Evolutionary conservation across 2,797 vertebrate species (phyloP), one percentile per base, ranked within the genome.

Genomic region (Diplodus puntazzo): DNA sequence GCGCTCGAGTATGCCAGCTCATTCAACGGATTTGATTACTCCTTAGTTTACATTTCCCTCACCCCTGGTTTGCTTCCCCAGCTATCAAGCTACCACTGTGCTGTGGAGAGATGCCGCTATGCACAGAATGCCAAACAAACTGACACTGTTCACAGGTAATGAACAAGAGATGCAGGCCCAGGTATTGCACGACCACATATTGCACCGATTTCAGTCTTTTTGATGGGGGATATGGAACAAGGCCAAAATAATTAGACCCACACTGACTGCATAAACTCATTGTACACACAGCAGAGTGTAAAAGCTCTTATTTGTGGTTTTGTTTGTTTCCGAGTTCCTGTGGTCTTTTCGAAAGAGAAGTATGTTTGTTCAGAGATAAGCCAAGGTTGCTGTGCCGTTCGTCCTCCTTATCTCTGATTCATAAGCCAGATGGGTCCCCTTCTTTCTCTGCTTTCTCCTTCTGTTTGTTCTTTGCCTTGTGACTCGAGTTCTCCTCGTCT

Each of bases 331-430:
- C 39, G 30, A 77, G 80, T 93, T 92, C 84, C 83, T 69, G 83
- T 85, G 82, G 90, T 34, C 80, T 90, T 92, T 78, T 77, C 49
- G 3, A 85, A 85, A 84, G 75, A 78, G 70, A 86, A 59, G 87
- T 72, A 71, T 90, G 91, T 92, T 90, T 93, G 89, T 90, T 88
- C 87, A 88, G 87, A 90, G 89, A 92, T 92, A 91, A 93, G 89
- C 84, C 83, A 85, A 85, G 91, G 88, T 91, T 88, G 87, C 81
- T 23, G 61, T 71, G 77, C 81, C 52, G 71, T 82, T 88, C 69
- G 23, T 90, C 85, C 76, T 81, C 78, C 87, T 91, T 87, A 89
- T 93, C 91, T 90, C 70, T 80, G 91, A 92, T 89, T 91, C 85
- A 80, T 88, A 86, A 92, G 79, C 88, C 92, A 93, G 88, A 91